Base-by-base conservation (phyloP, 1,140 invertebrate species). In the Lucilia cuprina region DNA sequence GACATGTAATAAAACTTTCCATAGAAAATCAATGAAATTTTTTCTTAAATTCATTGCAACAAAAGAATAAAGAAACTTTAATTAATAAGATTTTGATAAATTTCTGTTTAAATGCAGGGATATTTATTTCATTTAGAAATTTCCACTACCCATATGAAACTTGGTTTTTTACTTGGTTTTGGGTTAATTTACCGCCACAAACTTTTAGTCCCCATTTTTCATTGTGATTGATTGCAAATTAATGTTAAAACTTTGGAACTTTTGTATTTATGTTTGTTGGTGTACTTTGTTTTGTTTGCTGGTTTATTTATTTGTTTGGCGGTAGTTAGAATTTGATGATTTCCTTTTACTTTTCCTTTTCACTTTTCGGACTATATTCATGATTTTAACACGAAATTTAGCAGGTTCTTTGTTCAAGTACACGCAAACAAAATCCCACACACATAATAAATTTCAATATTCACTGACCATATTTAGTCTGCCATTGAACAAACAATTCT, bases 141-240 rank as follows among this genome's bases (percentile, higher is more conserved):
- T 65, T 65, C 60, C n/a, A 70, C 8, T 41, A 41, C 10, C 7
- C 41, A 41, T 41, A 17, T 60, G 55, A 2, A 70, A 25, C 60
- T 10, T 1, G 5, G 10, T 70, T 17, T 9, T 70, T 70, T 70
- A 25, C n/a, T 60, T 60, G 14, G 55, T n/a, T 60, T 60, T 60
- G 19, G 25, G 21, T 70, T 70, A 70, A 70, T 70, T 70, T 70
- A 12, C 65, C 65, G 19, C n/a, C 19, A 70, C n/a, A 19, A 70
- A 70, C 7, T 70, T 19, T 19, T n/a, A 70, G 65, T 47, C 75
- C 17, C 75, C 17, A 49, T 78, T 47, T 41, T 47, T 78, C 75
- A 78, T 78, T 78, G 75, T 78, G 75, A 78, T 78, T 78, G 75
- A 78, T 78, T 78, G 35, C 75, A 78, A 47, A 78, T 78, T 78